A percentile compares a stretch with the other conserved stretches of the same genome.
Conservation (phyloP, 2,797 vertebrate genomes). For the Hydrocynus forskahlii region DNA sequence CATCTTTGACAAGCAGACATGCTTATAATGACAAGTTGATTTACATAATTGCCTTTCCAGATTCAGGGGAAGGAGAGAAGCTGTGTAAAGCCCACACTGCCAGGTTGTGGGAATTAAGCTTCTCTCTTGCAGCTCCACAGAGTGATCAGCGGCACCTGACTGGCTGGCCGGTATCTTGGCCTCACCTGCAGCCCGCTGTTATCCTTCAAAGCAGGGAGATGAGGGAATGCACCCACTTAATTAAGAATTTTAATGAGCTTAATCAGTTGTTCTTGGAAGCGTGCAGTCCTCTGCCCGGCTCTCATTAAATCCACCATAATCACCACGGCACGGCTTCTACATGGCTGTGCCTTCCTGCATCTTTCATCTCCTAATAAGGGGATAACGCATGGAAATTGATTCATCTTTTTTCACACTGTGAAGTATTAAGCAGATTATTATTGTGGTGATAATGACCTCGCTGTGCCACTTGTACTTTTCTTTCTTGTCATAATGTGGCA, state of each 20-base stretch:
- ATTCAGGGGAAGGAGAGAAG: constrained; percentile 26
- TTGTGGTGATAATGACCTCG: constrained; percentile 70
- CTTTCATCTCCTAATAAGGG: constrained; percentile 60
- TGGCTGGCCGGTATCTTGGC: background rate
- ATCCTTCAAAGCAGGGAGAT: constrained; percentile 22
- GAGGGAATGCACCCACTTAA: constrained; percentile 49
- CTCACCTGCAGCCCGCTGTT: constrained; percentile 4
- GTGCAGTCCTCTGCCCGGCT: constrained; percentile 32
- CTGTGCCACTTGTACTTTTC: constrained; percentile 43
- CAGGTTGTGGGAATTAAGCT: background rate
- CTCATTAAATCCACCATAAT: constrained; percentile 60
- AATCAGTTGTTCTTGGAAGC: constrained; percentile 62
- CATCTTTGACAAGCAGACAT: constrained; percentile 40
- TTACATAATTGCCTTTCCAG: constrained; percentile 57
- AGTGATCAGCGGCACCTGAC: constrained; percentile 8
- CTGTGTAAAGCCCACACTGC: background rate
- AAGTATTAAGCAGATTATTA: constrained; percentile 72
- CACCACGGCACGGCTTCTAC: constrained; percentile 31
- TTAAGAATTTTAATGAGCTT: constrained; percentile 65
- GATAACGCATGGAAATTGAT: constrained; percentile 65
- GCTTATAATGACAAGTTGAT: constrained; percentile 43
- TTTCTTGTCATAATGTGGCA: constrained; percentile 53
- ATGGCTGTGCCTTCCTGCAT: constrained; percentile 51
- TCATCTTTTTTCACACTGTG: constrained; percentile 56
- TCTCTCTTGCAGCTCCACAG: background rate